These are phyloP conservation scores for Stramonita haemastoma DNA, from an alignment of 2,888 invertebrate genomes.

Conservation along the genomic window DNA sequence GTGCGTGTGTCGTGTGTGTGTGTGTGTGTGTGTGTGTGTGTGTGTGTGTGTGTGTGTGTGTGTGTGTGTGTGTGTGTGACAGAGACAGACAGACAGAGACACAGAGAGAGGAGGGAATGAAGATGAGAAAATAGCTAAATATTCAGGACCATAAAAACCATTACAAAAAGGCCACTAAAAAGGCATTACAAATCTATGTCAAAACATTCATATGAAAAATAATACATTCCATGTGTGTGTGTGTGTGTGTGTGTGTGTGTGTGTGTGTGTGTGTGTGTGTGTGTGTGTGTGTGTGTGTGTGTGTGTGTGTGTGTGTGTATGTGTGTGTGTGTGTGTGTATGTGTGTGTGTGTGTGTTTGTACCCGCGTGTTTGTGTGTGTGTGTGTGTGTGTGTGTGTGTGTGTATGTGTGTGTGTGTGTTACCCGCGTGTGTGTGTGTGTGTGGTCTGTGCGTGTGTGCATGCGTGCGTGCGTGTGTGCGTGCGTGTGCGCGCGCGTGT, in stretches of 20 bases:
- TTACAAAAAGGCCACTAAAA: too few species aligned
- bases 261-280: not conserved
- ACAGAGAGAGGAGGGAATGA: too few species aligned
- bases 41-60: constrained; percentile 17
- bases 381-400: not conserved
- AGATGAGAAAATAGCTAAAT: too few species aligned
- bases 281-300: not conserved
- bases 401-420: too few species aligned
- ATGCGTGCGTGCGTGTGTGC: too few species aligned
- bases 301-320: constrained; percentile 2
- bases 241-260: constrained; percentile 14
- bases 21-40: not conserved
- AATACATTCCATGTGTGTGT: not conserved
- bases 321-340: not conserved
- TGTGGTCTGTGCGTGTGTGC: too few species aligned
- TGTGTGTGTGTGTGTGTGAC: not conserved
- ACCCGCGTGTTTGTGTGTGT: not conserved
- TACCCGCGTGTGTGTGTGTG: too few species aligned
- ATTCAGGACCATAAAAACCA: too few species aligned
- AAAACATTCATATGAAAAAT: too few species aligned
- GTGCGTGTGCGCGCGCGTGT: too few species aligned
- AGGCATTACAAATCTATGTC: too few species aligned
- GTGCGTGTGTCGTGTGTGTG: too few species aligned
- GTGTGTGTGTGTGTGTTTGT: constrained; percentile 12
- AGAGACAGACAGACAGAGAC: not conserved